A percentile compares a stretch with the other conserved stretches of the same genome.
These are phyloP conservation scores for Opisthograptis luteolata DNA, from an alignment of 2,888 invertebrate genomes.

Conservation along the genomic window DNA sequence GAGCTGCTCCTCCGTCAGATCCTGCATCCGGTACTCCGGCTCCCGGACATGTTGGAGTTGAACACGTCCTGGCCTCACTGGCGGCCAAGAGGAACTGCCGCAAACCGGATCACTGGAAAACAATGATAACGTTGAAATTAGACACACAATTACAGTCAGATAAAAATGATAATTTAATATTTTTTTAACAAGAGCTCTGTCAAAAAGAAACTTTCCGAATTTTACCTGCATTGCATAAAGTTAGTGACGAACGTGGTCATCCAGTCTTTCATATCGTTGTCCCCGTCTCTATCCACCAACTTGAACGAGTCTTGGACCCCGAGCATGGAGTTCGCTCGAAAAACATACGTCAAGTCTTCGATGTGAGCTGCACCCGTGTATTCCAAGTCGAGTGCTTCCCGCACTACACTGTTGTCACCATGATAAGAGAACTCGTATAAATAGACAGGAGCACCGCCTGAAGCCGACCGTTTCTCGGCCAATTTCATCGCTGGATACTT, in stretches of 20 bases:
- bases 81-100: constrained; percentile 50
- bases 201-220: constrained; percentile 1
- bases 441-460: constrained; percentile 69
- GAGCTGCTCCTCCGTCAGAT: constrained; percentile 42
- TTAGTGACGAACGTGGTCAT: constrained; percentile 61
- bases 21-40: constrained; percentile 32
- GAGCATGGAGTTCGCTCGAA: constrained; percentile 61
- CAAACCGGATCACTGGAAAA: constrained; percentile 59
- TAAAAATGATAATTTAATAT: too few species aligned
- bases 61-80: constrained; percentile 35
- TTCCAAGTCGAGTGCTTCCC: constrained; percentile 58
- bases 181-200: too few species aligned
- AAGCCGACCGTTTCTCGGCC: constrained; percentile 44
- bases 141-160: background rate
- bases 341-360: constrained; percentile 84
- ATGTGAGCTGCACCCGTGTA: constrained; percentile 83
- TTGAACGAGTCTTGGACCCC: constrained; percentile 35
- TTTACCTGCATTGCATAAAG: constrained; percentile 65
- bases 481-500: constrained; percentile 63
- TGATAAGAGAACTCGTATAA: constrained; percentile 83
- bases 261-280: constrained; percentile 54
- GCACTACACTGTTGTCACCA: constrained; percentile 73
- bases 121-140: background rate
- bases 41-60: constrained; percentile 52
- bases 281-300: constrained; percentile 35